Conservation (phyloP, 2,113 vertebrate species). For the Cervus canadensis region DNA sequence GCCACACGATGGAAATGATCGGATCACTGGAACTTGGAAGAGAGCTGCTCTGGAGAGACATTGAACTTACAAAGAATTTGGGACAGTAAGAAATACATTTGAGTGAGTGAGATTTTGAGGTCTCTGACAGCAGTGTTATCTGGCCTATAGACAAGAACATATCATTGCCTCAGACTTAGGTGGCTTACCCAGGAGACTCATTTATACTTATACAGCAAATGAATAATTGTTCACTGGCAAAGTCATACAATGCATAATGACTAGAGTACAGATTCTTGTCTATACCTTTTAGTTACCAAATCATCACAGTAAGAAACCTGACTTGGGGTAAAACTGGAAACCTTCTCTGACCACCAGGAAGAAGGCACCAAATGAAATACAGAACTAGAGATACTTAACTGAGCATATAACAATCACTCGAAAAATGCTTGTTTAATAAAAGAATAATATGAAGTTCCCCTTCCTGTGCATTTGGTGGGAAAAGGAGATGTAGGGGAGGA, state of each 20-base stretch:
- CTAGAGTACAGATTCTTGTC: not conserved
- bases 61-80: not conserved
- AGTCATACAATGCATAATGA: not conserved
- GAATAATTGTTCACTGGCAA: not conserved
- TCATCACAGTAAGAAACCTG: not conserved
- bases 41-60: not conserved
- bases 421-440: not conserved
- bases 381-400: not conserved
- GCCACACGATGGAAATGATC: not conserved
- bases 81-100: not conserved
- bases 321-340: not conserved
- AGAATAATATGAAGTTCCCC: not conserved
- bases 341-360: not conserved
- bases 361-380: not conserved
- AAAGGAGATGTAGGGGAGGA: not conserved
- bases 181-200: not conserved
- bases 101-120: not conserved
- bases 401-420: not conserved
- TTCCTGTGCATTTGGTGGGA: not conserved
- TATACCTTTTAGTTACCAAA: not conserved
- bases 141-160: not conserved
- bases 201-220: not conserved
- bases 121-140: not conserved
- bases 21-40: not conserved
- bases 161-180: not conserved